phyloP scores from a whole-genome alignment of 2,797 vertebrate species.

The Synaphobranchus kaupii region DNA sequence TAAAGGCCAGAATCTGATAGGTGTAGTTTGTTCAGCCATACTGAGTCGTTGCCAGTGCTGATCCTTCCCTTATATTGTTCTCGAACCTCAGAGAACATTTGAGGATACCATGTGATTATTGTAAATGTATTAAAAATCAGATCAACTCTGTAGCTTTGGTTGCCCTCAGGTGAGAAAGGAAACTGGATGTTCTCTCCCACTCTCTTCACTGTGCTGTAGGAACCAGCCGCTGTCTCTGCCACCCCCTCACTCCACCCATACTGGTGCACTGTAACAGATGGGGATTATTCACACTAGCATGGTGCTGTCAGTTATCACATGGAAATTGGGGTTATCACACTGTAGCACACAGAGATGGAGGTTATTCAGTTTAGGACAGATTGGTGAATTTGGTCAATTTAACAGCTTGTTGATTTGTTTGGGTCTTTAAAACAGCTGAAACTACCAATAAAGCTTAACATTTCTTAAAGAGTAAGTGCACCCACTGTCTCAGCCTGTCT shows the following conservation, averaged over 20 bases:
- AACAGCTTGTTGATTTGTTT: no score
- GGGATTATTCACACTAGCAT: not conserved
- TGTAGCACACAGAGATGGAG: not conserved
- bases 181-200: not conserved
- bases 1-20: slow-evolving; percentile 1
- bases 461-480: no score
- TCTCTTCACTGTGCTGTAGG: not conserved
- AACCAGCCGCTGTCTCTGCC: not conserved
- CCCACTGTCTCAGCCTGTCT: no score
- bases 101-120: not conserved
- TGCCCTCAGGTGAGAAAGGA: not conserved
- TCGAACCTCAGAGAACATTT: not conserved
- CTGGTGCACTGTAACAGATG: not conserved
- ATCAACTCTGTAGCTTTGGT: not conserved
- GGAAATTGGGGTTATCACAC: no score
- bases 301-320: no score
- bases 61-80: not conserved
- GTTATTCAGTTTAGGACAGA: no score
- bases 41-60: not conserved
- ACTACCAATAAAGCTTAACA: no score
- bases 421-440: no score
- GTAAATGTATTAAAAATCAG: not conserved
- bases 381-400: no score
- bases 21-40: not conserved
- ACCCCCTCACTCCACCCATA: not conserved